Evolutionary conservation across 2,888 invertebrate species (phyloP), one percentile per base, ranked within the genome.

Genomic region (Eupeodes latifasciatus): DNA sequence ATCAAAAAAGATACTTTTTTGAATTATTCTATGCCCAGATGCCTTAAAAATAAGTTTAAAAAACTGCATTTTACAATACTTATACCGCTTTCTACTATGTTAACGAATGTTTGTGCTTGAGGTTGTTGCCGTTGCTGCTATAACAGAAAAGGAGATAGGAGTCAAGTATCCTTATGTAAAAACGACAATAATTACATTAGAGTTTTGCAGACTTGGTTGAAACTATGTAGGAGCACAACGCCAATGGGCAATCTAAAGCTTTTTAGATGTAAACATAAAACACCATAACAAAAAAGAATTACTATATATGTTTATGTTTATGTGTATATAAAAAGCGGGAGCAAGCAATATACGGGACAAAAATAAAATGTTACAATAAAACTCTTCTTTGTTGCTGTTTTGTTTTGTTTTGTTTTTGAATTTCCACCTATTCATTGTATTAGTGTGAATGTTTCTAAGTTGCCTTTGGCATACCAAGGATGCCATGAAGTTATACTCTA

Each of bases 221-320:
- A 84, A 49, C 85, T 71, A 84, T n/a, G n/a, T 14, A 11, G 27
- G 27, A 59, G 59, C 79, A 51, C 78, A 66, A 85, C 78, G 88
- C 88, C 88, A 88, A 81, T 88, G 88, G 81, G 88, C 85, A 88
- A 81, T 88, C 77, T 88, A 88, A 88, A 88, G 88, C 85, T 88
- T 88, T 81, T 69, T 69, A 85, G 74, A 86, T 86, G 81, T 86
- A 75, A 27, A 27, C 27, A 27, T 27, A 27, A 27, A 27, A 27
- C 74, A 75, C 85, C 81, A 81, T 78, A 27, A 27, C 27, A 27
- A 27, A 27, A 27, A 27, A 27, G 27, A 27, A 27, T 27, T 27
- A 27, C 27, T 27, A 27, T 27, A 3, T 27, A 27, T 27, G 27
- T 27, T n/a, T n/a, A 27, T 27, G 3, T 27, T 2, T 2, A 2